Percentiles rank a stretch among this genome's conserved stretches.
Conservation (phyloP, 2,113 vertebrate genomes). For the Gopherus flavomarginatus region DNA sequence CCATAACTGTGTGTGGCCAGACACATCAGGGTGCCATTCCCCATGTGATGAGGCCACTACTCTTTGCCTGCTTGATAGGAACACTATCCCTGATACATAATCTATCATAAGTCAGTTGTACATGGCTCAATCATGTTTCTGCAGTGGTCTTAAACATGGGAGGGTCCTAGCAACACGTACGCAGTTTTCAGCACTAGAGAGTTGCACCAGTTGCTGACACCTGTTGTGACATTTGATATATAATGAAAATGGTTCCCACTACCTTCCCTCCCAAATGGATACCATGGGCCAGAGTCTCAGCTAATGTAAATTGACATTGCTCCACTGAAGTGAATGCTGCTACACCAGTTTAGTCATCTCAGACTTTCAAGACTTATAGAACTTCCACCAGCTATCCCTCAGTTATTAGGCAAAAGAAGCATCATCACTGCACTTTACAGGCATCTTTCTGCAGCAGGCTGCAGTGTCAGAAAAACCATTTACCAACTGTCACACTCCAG, state of each 20-base stretch:
- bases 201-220: background rate
- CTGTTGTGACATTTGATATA: background rate
- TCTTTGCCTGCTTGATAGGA: background rate
- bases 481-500: background rate
- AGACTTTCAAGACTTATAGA: background rate
- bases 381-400: background rate
- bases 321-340: background rate
- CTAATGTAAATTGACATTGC: background rate
- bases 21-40: background rate
- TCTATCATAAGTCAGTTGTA: background rate
- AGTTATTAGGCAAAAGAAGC: background rate
- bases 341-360: background rate
- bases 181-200: background rate
- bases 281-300: background rate
- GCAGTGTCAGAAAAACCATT: background rate
- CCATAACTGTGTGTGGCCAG: background rate
- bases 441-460: background rate
- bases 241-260: background rate
- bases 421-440: background rate
- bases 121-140: background rate
- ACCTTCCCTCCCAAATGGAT: no score
- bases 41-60: background rate
- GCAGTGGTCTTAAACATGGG: background rate
- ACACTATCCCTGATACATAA: background rate
- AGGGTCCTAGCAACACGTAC: background rate